Base-by-base conservation (phyloP, 2,888 invertebrate species). In the Ypsolopha sequella region DNA sequence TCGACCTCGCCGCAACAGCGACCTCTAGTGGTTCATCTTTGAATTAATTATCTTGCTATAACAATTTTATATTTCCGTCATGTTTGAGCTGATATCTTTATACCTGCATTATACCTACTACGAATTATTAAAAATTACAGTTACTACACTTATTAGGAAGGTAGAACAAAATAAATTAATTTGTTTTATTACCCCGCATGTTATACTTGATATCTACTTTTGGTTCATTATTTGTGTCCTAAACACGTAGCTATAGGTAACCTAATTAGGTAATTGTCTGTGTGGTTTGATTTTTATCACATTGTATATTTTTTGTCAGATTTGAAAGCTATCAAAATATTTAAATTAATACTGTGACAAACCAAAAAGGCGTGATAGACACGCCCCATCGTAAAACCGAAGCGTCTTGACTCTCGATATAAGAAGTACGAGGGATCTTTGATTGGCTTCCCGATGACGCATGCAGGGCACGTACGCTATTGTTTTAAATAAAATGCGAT, bases 401-500 rank as follows among this genome's bases (percentile, higher is more conserved):
- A 9, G 14, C 7, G 9, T 45, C 34, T 34, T 1, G 13, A n/a
- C n/a, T n/a, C n/a, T 41, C 9, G 33, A 9, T 45, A 24, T 24
- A 45, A 45, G 44, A 45, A 35, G 11, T 6, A 33, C 33, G 34
- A 46, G 11, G 45, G 35, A 11, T 10, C 46, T 33, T 46, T 46
- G 46, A 34, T 46, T 46, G 36, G 48, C 38, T 35, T 24, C 24
- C 36, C 4, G 36, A 13, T 3, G 11, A 6, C 36, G 64, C 64
- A 75, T 76, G 67, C 76, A 52, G 62, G 55, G 64, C 76, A 75
- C 76, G 76, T 77, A 61, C 68, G 60, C 76, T 68, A 76, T 77
- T 77, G 75, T 77, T 75, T 74, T 70, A 73, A 71, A 74, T 71
- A 72, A 72, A 73, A 64, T 64, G 63, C 64, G 61, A 60, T 56